phyloP scores from a whole-genome alignment of 2,888 invertebrate species.

The Acleris literana region DNA sequence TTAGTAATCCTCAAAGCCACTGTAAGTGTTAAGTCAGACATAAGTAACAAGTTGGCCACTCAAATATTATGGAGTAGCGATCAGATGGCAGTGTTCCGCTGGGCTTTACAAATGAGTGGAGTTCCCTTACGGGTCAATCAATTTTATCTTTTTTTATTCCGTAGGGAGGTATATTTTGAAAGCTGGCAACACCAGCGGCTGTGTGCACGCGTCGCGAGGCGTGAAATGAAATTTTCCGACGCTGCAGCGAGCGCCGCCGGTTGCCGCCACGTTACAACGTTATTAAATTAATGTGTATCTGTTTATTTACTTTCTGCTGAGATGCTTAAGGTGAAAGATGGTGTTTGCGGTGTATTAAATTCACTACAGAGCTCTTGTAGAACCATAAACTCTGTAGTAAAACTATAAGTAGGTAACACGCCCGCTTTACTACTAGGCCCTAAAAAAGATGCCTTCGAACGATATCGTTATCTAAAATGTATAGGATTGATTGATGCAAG shows the following conservation, averaged over 20 bases:
- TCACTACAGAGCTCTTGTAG: no score
- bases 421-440: no score
- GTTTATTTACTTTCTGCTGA: background rate
- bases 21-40: background rate
- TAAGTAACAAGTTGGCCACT: slow-evolving; percentile 1
- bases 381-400: background rate
- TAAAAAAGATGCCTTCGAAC: no score
- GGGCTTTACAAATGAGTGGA: background rate
- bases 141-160: background rate
- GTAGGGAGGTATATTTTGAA: background rate
- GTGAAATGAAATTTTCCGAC: slow-evolving; percentile 69
- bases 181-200: slow-evolving; percentile 5
- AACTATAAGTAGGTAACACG: background rate
- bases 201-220: slow-evolving; percentile 47
- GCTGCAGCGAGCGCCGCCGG: slow-evolving; percentile 45
- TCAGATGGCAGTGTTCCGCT: background rate
- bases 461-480: no score
- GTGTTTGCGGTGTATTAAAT: background rate
- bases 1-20: background rate
- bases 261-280: slow-evolving; percentile 31
- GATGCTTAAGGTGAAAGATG: background rate
- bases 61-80: background rate
- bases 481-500: no score
- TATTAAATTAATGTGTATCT: slow-evolving; percentile 11
- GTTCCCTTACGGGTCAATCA: background rate